phyloP scores from a whole-genome alignment of 2,888 invertebrate genomes.

The Drosophila nr. perissopoda region DNA sequence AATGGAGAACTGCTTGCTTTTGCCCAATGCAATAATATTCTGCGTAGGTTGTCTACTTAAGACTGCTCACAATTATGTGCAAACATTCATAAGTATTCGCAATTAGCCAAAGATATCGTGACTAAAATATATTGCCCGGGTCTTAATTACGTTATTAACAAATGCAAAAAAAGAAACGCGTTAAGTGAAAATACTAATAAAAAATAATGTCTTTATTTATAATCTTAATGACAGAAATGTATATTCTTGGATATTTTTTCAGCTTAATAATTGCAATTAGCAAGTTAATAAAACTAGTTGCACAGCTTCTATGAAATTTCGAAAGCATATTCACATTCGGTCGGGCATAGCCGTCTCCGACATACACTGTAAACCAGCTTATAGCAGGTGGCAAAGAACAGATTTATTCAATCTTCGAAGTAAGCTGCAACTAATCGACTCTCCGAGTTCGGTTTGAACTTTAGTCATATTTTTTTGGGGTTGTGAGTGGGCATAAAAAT shows the following conservation, averaged over 20 bases:
- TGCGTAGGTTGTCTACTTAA: neutral
- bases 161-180: neutral
- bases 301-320: neutral
- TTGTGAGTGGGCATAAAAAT: neutral
- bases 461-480: rapidly evolving
- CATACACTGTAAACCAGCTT: neutral
- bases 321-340: neutral
- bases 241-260: neutral
- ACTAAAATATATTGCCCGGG: neutral
- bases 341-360: neutral
- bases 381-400: neutral
- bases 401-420: neutral
- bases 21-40: neutral
- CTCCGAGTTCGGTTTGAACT: rapidly evolving
- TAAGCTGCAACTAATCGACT: neutral
- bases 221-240: rapidly evolving
- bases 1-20: neutral
- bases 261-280: neutral
- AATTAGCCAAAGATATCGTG: neutral
- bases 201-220: neutral
- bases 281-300: neutral
- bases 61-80: neutral
- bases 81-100: neutral
- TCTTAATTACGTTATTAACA: neutral
- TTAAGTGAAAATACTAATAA: neutral